phyloP scores from a whole-genome alignment of 2,888 invertebrate species.

The Morinoia aosen region DNA sequence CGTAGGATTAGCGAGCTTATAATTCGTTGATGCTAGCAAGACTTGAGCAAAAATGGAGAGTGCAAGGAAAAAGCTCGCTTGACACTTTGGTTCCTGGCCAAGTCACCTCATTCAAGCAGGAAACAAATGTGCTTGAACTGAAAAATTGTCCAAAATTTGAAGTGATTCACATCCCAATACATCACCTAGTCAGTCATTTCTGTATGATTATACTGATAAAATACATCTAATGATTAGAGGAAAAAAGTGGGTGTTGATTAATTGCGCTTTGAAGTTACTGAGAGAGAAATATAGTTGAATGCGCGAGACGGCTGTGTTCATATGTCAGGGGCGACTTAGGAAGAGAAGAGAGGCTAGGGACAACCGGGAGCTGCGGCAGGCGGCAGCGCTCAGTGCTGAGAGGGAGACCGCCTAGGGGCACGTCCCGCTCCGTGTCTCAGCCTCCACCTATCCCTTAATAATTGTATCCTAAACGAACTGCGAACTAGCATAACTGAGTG shows the following conservation, averaged over 20 bases:
- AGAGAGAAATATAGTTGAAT: neutral
- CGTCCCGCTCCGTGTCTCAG: neutral
- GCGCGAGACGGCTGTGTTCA: neutral
- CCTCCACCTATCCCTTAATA: neutral
- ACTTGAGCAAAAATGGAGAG: neutral
- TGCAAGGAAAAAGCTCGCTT: neutral
- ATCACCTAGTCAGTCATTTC: neutral
- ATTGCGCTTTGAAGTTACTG: neutral
- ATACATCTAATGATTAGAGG: neutral
- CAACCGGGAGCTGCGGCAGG: constrained; percentile 27
- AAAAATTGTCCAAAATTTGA: neutral
- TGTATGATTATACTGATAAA: neutral
- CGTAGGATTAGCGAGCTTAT: neutral
- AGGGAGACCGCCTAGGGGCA: constrained; percentile 10
- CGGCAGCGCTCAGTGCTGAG: constrained; percentile 34
- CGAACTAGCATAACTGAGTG: neutral
- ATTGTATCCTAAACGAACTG: neutral
- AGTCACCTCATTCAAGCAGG: neutral
- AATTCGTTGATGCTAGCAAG: neutral
- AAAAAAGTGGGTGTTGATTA: neutral
- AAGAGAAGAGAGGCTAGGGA: neutral
- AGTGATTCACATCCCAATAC: neutral
- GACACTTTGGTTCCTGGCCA: neutral
- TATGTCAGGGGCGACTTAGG: neutral
- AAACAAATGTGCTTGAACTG: neutral